These are phyloP conservation scores for Apogon hyalosoma DNA, from an alignment of 2,797 vertebrate species.

Conservation along the genomic window DNA sequence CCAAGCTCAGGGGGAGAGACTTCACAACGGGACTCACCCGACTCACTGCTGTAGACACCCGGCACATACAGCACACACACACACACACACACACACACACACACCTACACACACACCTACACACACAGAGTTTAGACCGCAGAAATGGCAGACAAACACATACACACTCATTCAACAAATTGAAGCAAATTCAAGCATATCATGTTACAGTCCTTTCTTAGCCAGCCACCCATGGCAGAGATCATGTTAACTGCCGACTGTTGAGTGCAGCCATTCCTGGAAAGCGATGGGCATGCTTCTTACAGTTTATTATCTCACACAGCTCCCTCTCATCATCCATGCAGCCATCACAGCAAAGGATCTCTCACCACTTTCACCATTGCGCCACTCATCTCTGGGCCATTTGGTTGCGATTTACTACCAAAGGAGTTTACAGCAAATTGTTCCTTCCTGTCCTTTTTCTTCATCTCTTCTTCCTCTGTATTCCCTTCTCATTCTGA, in stretches of 20 bases:
- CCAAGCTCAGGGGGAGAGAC: constrained; percentile 73
- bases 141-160: constrained; percentile 27
- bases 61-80: constrained; percentile 26
- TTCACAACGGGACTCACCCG: constrained; percentile 59
- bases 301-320: constrained; percentile 74
- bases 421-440: constrained; percentile 81
- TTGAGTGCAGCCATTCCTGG: constrained; percentile 68
- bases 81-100: constrained; percentile 4
- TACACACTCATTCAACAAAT: constrained; percentile 47
- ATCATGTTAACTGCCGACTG: constrained; percentile 51
- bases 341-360: constrained; percentile 68
- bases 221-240: constrained; percentile 52
- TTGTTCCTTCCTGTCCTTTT: constrained; percentile 73
- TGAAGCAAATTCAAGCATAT: constrained; percentile 59
- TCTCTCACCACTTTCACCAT: constrained; percentile 78
- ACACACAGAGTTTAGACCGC: constrained; percentile 27
- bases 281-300: constrained; percentile 66
- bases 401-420: constrained; percentile 86
- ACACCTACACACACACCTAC: constrained; percentile 18
- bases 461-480: constrained; percentile 60
- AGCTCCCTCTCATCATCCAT: constrained; percentile 69
- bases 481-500: constrained; percentile 69
- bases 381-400: constrained; percentile 61
- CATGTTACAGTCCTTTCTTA: constrained; percentile 46
- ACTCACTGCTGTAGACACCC: constrained; percentile 42